A percentile compares a stretch with the other conserved stretches of the same genome.
phyloP scores from a whole-genome alignment of 1,140 invertebrate species.

The Trichomalopsis sarcophagae region DNA sequence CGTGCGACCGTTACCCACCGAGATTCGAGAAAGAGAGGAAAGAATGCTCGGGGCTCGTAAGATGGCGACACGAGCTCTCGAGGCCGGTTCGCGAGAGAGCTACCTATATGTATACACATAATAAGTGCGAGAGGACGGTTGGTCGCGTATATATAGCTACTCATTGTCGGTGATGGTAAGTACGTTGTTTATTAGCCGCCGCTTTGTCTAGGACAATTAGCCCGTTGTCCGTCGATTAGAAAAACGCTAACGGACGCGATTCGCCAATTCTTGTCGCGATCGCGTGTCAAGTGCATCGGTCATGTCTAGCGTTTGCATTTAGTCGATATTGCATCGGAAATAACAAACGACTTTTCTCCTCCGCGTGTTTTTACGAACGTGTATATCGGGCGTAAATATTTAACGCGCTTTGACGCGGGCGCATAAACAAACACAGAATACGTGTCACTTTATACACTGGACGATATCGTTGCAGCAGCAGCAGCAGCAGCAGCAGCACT shows the following conservation, averaged over 20 bases:
- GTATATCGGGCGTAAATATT: no score
- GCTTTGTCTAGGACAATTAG: constrained; percentile 7
- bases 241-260: background rate
- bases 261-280: background rate
- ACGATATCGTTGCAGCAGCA: no score
- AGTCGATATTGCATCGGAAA: no score
- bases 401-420: no score
- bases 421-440: no score
- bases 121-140: no score
- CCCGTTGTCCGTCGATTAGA: background rate
- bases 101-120: background rate
- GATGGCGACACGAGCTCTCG: background rate
- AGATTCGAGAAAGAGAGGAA: background rate
- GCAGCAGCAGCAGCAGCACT: no score
- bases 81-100: background rate
- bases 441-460: no score
- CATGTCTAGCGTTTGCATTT: no score
- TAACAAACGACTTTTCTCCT: no score
- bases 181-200: constrained; percentile 11
- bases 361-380: no score
- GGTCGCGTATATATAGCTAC: background rate
- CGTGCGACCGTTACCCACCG: background rate
- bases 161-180: constrained; percentile 17
- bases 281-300: no score
- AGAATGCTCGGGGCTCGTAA: background rate